Evolutionary conservation across 1,140 invertebrate species (phyloP).

Genomic region (Drosophila malerkotliana): DNA sequence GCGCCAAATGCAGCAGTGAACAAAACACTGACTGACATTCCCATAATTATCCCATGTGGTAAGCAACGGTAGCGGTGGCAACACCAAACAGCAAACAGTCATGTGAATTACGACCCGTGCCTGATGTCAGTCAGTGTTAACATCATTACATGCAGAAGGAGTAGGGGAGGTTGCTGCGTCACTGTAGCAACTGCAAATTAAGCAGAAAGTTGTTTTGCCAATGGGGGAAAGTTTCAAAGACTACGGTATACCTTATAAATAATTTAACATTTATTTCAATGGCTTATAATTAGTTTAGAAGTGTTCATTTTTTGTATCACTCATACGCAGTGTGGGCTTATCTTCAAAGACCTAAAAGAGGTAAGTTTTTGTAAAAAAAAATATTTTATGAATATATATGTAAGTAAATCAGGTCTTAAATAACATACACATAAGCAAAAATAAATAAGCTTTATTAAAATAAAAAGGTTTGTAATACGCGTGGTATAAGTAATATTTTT

Average conservation of each 20-base stretch:
- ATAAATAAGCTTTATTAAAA: no score
- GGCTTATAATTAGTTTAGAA: neutral
- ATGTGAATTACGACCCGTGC: conserved; percentile 52
- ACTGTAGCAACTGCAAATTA: conserved; percentile 47
- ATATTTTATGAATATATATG: neutral
- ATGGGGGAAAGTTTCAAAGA: conserved; percentile 6
- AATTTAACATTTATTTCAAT: neutral
- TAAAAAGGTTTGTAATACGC: neutral
- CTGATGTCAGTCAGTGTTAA: conserved; percentile 47
- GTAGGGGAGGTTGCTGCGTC: conserved; percentile 4
- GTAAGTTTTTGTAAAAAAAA: neutral
- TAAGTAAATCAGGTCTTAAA: no score
- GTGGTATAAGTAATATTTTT: neutral
- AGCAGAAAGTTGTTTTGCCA: conserved; percentile 15
- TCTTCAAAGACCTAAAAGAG: neutral
- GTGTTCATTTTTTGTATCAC: neutral
- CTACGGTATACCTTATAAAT: neutral
- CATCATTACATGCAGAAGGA: conserved; percentile 12
- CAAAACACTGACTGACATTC: conserved; percentile 29
- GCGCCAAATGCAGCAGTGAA: conserved; percentile 23
- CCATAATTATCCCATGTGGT: conserved; percentile 23
- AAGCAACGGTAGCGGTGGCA: conserved; percentile 17
- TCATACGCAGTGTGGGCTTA: neutral
- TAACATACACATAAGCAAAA: no score
- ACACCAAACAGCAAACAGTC: conserved; percentile 1